A percentile compares a stretch with the other conserved stretches of the same genome.
Conservation (phyloP, 2,113 vertebrate species). For the Puffinus mauretanicus region DNA sequence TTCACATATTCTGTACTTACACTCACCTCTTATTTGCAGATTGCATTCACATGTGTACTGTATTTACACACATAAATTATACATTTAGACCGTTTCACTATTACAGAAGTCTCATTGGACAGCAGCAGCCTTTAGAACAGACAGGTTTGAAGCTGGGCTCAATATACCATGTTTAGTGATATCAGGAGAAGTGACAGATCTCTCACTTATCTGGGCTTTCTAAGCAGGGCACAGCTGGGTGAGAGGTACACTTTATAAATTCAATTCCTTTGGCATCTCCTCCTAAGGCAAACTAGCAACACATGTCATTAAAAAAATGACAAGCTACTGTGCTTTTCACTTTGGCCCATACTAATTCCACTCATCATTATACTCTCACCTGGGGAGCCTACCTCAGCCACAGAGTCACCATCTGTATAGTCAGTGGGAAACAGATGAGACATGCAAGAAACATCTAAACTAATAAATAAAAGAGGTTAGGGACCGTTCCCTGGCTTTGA, state of each 20-base stretch:
- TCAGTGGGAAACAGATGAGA: neutral
- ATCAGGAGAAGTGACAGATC: neutral
- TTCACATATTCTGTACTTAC: neutral
- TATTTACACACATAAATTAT: neutral
- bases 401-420: neutral
- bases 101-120: neutral
- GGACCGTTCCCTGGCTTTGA: neutral
- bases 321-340: neutral
- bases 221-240: neutral
- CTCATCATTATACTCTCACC: neutral
- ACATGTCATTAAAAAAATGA: neutral
- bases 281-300: neutral
- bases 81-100: neutral
- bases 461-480: neutral
- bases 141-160: neutral
- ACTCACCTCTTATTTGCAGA: neutral
- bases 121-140: neutral
- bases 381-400: neutral
- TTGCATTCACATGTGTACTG: neutral
- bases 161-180: neutral
- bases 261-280: neutral
- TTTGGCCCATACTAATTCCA: neutral
- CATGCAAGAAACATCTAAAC: neutral
- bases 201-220: neutral
- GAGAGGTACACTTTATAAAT: neutral